These are phyloP conservation scores for Cheirogaleus medius DNA, from an alignment of 2,113 vertebrate species.

Conservation along the genomic window DNA sequence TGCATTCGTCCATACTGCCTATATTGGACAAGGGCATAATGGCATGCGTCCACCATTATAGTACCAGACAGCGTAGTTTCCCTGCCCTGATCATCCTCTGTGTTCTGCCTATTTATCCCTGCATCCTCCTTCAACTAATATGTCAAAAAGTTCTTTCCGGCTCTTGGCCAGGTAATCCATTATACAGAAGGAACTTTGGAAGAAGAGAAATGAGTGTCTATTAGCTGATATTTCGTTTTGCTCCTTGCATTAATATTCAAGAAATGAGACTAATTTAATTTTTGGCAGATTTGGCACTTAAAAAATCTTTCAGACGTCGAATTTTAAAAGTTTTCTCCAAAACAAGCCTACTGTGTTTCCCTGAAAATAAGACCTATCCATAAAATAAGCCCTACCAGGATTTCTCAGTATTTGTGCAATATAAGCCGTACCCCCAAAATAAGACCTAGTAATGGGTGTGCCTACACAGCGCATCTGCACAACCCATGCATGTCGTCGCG, in stretches of 20 bases:
- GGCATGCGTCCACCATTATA: accelerated
- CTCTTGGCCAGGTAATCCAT: neutral
- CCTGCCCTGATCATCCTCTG: neutral
- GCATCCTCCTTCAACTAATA: neutral
- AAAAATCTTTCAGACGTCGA: neutral
- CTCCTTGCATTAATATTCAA: neutral
- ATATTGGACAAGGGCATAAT: accelerated
- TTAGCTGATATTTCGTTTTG: neutral
- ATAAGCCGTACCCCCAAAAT: no score
- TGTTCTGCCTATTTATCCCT: accelerated
- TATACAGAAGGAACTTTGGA: accelerated
- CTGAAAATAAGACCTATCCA: no score
- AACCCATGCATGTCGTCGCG: no score
- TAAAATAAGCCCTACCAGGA: no score
- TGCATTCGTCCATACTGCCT: neutral
- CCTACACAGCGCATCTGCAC: no score
- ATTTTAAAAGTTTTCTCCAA: neutral
- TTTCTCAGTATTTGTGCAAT: no score
- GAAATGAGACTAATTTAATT: neutral
- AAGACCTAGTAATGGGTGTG: no score
- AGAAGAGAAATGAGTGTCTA: neutral
- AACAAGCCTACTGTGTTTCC: no score
- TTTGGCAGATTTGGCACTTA: neutral
- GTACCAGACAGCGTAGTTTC: neutral
- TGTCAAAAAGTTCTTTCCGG: neutral